phyloP scores from a whole-genome alignment of 1,140 invertebrate species.

The Lasaia peninsularis region DNA sequence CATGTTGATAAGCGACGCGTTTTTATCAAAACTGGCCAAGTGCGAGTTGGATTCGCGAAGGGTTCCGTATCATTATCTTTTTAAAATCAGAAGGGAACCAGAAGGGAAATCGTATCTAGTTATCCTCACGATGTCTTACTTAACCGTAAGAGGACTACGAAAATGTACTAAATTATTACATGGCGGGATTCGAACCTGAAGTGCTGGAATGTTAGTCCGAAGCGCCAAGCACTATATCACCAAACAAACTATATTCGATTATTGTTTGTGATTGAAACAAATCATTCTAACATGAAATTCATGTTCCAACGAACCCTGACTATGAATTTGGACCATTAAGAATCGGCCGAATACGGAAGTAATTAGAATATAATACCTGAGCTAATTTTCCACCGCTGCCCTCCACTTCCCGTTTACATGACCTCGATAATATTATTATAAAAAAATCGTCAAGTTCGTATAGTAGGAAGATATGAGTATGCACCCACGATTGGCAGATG shows the following conservation, averaged over 20 bases:
- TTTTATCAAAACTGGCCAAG: constrained; percentile 13
- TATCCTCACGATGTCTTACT: too few relatives aligned
- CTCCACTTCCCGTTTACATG: neutral
- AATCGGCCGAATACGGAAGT: neutral
- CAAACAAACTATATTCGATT: too few relatives aligned
- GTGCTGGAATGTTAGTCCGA: too few relatives aligned
- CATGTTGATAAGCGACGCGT: constrained; percentile 26
- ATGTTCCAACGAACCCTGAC: neutral
- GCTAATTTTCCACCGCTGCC: neutral
- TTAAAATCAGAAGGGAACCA: too few relatives aligned
- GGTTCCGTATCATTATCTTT: neutral
- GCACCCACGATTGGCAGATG: neutral
- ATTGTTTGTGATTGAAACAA: neutral
- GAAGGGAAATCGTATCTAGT: too few relatives aligned
- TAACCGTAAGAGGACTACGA: too few relatives aligned
- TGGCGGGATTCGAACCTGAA: too few relatives aligned
- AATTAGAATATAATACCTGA: constrained; percentile 7
- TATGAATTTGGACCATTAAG: neutral
- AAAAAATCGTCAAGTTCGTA: too few relatives aligned
- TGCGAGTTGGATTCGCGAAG: too few relatives aligned
- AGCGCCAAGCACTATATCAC: too few relatives aligned
- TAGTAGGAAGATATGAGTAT: too few relatives aligned
- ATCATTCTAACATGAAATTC: neutral
- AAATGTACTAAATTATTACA: too few relatives aligned
- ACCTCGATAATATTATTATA: neutral